Evolutionary conservation across 1,140 invertebrate genomes (phyloP).

Genomic region (Euwallacea fornicatus): DNA sequence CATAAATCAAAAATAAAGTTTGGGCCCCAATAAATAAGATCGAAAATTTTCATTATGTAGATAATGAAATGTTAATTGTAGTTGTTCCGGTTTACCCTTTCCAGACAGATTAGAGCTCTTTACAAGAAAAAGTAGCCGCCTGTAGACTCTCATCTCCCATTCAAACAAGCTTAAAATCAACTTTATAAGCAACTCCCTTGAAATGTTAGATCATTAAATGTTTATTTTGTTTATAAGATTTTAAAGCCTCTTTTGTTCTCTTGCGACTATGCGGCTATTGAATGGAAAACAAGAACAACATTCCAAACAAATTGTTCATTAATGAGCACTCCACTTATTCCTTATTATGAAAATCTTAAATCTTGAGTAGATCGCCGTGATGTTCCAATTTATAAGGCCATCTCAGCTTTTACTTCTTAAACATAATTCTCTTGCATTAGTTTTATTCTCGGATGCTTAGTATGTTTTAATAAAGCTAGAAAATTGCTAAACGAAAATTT

Average conservation of each 20-base stretch:
- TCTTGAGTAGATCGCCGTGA: not conserved
- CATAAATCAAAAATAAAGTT: constrained; percentile 9
- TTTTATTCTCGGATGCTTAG: no score
- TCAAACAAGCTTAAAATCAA: not conserved
- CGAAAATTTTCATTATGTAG: not conserved
- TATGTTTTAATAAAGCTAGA: no score
- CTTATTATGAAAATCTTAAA: constrained; percentile 1
- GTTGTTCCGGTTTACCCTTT: not conserved
- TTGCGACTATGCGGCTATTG: no score
- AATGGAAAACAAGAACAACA: not conserved
- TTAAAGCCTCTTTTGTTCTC: no score
- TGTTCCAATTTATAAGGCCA: not conserved
- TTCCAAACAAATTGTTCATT: not conserved
- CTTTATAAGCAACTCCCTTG: not conserved
- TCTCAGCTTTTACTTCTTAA: constrained; percentile 1
- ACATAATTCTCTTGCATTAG: not conserved
- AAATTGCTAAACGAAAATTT: no score
- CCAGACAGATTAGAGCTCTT: not conserved
- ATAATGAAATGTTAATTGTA: constrained; percentile 3
- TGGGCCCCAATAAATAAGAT: not conserved
- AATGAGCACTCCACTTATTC: constrained; percentile 2
- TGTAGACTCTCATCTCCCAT: not conserved
- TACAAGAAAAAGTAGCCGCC: not conserved
- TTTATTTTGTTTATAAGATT: no score
- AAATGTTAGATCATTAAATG: no score